phyloP scores from a whole-genome alignment of 2,113 vertebrate genomes.

The Gymnogyps californianus region DNA sequence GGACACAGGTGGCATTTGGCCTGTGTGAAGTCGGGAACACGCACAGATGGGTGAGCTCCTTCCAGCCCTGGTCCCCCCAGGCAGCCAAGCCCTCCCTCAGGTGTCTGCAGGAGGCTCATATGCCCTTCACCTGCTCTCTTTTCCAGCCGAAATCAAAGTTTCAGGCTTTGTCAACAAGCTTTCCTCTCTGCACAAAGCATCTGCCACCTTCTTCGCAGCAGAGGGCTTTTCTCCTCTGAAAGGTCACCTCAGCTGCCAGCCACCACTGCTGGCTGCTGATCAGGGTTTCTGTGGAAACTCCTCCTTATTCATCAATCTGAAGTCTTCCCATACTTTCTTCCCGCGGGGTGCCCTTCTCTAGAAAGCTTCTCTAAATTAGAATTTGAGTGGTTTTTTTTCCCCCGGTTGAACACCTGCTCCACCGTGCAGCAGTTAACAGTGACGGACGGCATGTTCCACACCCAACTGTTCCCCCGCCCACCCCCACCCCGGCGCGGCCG shows the following conservation, averaged over 20 bases:
- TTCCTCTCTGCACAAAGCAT: neutral
- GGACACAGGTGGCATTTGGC: neutral
- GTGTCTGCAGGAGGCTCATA: neutral
- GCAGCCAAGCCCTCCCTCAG: neutral
- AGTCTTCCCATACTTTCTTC: neutral
- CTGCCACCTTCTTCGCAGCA: neutral
- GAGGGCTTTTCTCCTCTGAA: neutral
- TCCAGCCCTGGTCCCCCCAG: neutral
- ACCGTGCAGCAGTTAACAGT: fast-evolving
- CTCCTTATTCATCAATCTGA: neutral
- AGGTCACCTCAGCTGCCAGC: neutral
- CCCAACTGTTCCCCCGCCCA: fast-evolving
- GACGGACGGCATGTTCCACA: fast-evolving
- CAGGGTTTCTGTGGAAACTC: neutral
- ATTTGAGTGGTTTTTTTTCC: neutral
- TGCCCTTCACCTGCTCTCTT: neutral
- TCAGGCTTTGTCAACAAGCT: neutral
- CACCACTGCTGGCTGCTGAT: neutral
- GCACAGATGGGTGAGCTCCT: neutral
- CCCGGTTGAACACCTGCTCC: too few species aligned
- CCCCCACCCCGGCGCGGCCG: fast-evolving
- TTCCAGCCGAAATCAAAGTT: neutral
- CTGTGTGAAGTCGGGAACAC: fast-evolving
- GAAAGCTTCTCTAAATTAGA: neutral
- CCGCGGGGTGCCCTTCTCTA: neutral